These are phyloP conservation scores for Sitobion miscanthi DNA, from an alignment of 1,140 invertebrate species.

Conservation along the genomic window DNA sequence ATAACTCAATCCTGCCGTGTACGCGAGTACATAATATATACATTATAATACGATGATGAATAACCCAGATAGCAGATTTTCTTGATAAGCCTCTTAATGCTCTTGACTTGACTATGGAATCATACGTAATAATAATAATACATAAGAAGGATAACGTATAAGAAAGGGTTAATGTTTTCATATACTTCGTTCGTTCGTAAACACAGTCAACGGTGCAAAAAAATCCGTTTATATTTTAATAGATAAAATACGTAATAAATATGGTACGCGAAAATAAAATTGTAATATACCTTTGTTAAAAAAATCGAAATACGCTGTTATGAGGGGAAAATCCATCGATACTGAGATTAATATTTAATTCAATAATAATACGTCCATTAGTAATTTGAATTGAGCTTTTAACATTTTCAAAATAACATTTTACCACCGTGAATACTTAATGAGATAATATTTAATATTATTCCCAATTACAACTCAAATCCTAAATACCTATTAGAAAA, in stretches of 20 bases:
- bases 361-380: not conserved
- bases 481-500: too few species aligned
- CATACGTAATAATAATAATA: not conserved
- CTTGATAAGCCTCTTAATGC: slow-evolving; percentile 10
- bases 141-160: not conserved
- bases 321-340: not conserved
- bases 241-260: too few species aligned
- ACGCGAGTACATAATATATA: not conserved
- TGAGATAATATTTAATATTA: not conserved
- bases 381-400: not conserved
- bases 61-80: not conserved
- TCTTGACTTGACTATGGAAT: not conserved
- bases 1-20: not conserved
- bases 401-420: not conserved
- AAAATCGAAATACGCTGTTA: not conserved
- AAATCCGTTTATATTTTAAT: not conserved
- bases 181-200: not conserved
- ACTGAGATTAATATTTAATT: not conserved
- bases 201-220: not conserved
- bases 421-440: not conserved
- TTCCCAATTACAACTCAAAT: too few species aligned
- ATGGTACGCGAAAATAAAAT: too few species aligned
- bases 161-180: not conserved
- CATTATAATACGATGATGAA: slow-evolving; percentile 17
- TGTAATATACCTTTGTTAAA: not conserved